phyloP scores from a whole-genome alignment of 2,113 vertebrate species.

The Dendrocopos noguchii region DNA sequence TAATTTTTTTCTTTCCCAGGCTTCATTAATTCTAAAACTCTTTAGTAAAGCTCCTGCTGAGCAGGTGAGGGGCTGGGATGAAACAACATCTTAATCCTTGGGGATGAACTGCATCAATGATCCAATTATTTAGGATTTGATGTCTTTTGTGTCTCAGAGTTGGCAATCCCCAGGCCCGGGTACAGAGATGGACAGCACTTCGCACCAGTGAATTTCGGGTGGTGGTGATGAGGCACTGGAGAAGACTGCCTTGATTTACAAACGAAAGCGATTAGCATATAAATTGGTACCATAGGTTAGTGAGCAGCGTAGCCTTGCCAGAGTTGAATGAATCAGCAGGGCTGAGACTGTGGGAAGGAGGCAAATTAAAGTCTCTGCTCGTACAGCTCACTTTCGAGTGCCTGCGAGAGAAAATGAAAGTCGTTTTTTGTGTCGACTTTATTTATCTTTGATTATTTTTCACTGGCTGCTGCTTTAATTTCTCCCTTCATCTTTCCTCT shows the following conservation, averaged over 20 bases:
- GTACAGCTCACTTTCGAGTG: background rate
- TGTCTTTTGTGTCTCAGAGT: background rate
- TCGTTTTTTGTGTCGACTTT: slow-evolving; percentile 6
- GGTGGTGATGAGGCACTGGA: background rate
- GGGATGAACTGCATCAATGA: slow-evolving; percentile 47
- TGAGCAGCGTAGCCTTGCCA: background rate
- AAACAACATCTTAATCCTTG: slow-evolving; percentile 33
- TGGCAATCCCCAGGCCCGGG: background rate
- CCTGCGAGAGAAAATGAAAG: slow-evolving; percentile 40
- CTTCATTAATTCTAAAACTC: slow-evolving; percentile 13
- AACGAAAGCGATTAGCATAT: slow-evolving; percentile 59
- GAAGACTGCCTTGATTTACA: slow-evolving; percentile 54
- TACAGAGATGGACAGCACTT: background rate
- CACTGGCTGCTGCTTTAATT: background rate
- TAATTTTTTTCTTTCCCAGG: background rate
- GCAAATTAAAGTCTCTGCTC: slow-evolving; percentile 42
- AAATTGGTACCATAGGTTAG: slow-evolving; percentile 57
- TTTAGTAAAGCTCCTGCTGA: background rate
- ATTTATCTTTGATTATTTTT: slow-evolving; percentile 53
- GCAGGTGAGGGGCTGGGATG: slow-evolving; percentile 32
- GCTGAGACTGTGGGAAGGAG: slow-evolving; percentile 21
- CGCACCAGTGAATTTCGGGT: background rate
- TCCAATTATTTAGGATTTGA: slow-evolving; percentile 61
- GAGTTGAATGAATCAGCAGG: slow-evolving; percentile 11
- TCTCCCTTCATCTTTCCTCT: background rate